Base-by-base conservation (phyloP, 1,140 invertebrate species). In the Camponotus pennsylvanicus region DNA sequence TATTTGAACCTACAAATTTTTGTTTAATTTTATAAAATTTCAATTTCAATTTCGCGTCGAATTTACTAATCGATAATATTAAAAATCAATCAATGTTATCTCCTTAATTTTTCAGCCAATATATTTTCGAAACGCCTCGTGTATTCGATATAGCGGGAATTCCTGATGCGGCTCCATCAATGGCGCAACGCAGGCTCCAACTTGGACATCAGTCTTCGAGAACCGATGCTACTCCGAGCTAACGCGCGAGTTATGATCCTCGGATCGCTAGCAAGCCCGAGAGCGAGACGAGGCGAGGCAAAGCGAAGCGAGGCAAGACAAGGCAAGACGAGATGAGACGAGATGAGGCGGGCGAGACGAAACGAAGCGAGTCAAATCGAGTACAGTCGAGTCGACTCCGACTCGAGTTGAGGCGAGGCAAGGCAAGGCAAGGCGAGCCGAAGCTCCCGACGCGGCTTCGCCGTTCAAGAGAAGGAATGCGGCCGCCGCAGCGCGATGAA, bases 381-480 rank as follows among this genome's bases (percentile, higher is more conserved):
- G 45, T 45, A 55, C 52, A 86, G 52, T 55, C 13, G 66, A 52
- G 64, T 13, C 37, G 49, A 73, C 40, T 52, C 37, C 34, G 32
- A 80, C 21, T 37, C 77, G 77, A 55, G 49, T 34, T 9, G 49
- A 75, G 64, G 61, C n/a, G 42, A 66, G 32, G 71, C 84, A 61
- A 89, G 61, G 88, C 79, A 80, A 87, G 71, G 83, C 45, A 11
- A 88, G 82, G 70, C 57, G 71, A 78, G 86, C 86, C 86, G 63
- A 71, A 90, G 70, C 85, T 82, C 37, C 79, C 79, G 79, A n/a
- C 49, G 42, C 59, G 78, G 86, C 78, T 87, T 87, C 86, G 87
- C 88, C 91, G 93, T 92, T 93, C 90, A 89, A 90, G 91, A 92
- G 91, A 93, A 93, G 93, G 94, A 94, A 94, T 94, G 94, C 92